phyloP scores from a whole-genome alignment of 2,797 vertebrate species.

The Phylloscopus collybita region DNA sequence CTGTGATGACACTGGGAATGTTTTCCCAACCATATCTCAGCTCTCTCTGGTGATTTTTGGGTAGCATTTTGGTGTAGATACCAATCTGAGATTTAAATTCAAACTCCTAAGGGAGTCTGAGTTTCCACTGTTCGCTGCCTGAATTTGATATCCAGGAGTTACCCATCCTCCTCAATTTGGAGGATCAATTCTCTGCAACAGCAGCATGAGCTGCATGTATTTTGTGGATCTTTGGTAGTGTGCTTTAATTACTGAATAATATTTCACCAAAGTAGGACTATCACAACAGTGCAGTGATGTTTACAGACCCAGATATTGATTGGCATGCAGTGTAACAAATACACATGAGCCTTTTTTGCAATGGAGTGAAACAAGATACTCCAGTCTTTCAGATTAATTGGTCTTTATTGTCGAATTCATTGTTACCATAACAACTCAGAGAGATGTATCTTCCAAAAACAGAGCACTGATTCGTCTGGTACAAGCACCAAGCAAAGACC shows the following conservation, averaged over 20 bases:
- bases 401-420: not conserved
- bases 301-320: conserved; percentile 11
- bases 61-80: not conserved
- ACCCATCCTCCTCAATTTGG: not conserved
- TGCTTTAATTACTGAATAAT: conserved; percentile 27
- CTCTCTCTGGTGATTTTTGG: not conserved
- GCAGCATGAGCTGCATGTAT: not conserved
- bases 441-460: conserved; percentile 44
- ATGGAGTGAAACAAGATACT: conserved; percentile 4
- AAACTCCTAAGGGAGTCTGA: not conserved
- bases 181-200: not conserved
- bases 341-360: conserved; percentile 7
- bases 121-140: not conserved
- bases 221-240: not conserved
- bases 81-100: not conserved
- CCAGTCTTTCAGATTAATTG: conserved; percentile 45
- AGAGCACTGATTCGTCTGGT: conserved; percentile 10
- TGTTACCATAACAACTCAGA: conserved; percentile 70
- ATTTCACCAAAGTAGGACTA: not conserved
- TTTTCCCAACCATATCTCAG: not conserved
- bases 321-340: conserved; percentile 5
- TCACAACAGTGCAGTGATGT: not conserved
- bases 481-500: not conserved
- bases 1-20: not conserved
- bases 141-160: not conserved